Percentiles rank a stretch among this genome's conserved stretches.
Evolutionary conservation across 2,888 invertebrate species (phyloP).

Genomic region (Xanthorhoe designata): DNA sequence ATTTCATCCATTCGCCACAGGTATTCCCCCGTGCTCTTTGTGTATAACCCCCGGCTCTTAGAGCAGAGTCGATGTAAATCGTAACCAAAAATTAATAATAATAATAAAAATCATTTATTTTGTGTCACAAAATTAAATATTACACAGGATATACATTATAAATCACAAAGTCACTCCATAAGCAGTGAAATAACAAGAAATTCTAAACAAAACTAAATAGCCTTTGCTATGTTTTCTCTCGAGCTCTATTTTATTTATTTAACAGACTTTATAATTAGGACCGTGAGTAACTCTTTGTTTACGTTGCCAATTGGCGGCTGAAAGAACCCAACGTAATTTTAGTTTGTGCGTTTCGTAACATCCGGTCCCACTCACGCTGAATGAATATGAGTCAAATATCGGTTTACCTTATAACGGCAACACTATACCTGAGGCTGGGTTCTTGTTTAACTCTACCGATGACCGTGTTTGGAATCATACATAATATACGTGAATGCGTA

Average conservation of each 20-base stretch:
- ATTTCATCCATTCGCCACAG: no score
- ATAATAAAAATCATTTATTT: no score
- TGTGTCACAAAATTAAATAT: no score
- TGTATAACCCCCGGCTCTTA: no score
- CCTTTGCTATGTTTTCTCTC: slow-evolving; percentile 17
- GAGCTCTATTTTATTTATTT: slow-evolving; percentile 40
- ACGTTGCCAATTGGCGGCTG: slow-evolving; percentile 47
- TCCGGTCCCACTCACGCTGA: slow-evolving; percentile 36
- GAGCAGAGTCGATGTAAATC: no score
- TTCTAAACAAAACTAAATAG: not conserved
- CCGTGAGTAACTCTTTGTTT: slow-evolving; percentile 45
- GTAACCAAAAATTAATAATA: no score
- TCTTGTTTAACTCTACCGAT: not conserved
- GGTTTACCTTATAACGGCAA: slow-evolving; percentile 17
- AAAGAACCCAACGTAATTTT: slow-evolving; percentile 42
- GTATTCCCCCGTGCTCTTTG: no score
- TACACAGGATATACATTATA: no score
- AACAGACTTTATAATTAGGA: slow-evolving; percentile 41
- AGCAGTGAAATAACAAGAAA: not conserved
- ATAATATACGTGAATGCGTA: not conserved
- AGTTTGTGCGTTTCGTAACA: slow-evolving; percentile 44
- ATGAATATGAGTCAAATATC: slow-evolving; percentile 23
- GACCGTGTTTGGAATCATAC: not conserved
- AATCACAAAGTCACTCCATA: slow-evolving; percentile 6
- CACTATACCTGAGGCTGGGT: slow-evolving; percentile 2